Evolutionary conservation across 2,113 vertebrate genomes (phyloP).

Genomic region (Zeus faber): DNA sequence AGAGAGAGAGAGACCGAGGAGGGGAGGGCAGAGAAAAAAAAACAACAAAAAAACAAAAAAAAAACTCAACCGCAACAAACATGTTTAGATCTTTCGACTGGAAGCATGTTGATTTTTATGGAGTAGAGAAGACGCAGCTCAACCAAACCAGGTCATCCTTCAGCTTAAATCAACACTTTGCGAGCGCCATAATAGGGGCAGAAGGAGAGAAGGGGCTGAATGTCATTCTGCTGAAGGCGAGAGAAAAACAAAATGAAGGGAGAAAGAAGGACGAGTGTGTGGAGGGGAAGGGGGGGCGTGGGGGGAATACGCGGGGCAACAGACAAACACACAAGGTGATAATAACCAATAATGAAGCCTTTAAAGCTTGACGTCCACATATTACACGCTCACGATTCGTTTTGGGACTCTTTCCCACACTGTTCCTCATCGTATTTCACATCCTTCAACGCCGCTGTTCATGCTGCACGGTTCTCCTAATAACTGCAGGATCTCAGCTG

Average conservation of each 20-base stretch:
- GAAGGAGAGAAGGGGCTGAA: conserved; percentile 46
- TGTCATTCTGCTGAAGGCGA: conserved; percentile 33
- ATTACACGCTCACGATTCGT: conserved; percentile 1
- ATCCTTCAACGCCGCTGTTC: conserved; percentile 27
- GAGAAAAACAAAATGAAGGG: not conserved
- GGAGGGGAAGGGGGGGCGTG: conserved; percentile 28
- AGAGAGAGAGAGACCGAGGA: not conserved
- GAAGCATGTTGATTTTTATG: conserved; percentile 77
- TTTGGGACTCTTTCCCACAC: not conserved
- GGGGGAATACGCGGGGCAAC: conserved; percentile 30
- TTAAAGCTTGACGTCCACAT: conserved; percentile 3
- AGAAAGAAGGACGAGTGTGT: conserved; percentile 8
- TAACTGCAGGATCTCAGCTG: conserved; percentile 4
- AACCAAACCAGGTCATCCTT: conserved; percentile 70
- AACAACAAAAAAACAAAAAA: conserved; percentile 40
- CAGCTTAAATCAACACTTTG: conserved; percentile 67
- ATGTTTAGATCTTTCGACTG: conserved; percentile 60
- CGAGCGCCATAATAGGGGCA: conserved; percentile 51
- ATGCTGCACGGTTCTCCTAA: conserved; percentile 17
- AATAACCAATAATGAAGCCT: not conserved
- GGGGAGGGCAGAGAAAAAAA: conserved; percentile 26
- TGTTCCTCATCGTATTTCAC: conserved; percentile 24
- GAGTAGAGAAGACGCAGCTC: conserved; percentile 62
- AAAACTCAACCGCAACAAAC: conserved; percentile 59
- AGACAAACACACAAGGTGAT: conserved; percentile 16